phyloP scores from a whole-genome alignment of 2,113 vertebrate genomes.

The Sinocyclocheilus rhinocerous region DNA sequence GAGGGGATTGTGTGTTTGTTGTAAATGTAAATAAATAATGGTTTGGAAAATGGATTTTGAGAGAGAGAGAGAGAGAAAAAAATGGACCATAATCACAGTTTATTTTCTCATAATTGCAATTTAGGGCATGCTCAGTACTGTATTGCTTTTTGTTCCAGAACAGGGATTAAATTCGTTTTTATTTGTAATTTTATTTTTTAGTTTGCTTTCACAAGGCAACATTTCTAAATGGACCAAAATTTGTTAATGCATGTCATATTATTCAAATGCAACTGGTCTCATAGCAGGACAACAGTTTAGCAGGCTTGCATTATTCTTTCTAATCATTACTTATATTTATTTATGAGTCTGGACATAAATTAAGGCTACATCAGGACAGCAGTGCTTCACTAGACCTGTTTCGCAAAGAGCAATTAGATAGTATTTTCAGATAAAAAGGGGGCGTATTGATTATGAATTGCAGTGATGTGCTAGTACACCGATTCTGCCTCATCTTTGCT shows the following conservation, averaged over 20 bases:
- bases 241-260: background rate
- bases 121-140: background rate
- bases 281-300: background rate
- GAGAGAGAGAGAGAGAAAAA: background rate
- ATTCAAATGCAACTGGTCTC: background rate
- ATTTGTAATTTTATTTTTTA: too few relatives aligned
- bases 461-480: background rate
- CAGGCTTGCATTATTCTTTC: background rate
- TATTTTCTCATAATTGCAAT: background rate
- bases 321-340: background rate
- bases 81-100: background rate
- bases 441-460: background rate
- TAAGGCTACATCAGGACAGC: background rate
- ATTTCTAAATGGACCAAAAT: background rate
- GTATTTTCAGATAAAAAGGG: background rate
- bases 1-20: background rate
- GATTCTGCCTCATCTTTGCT: background rate
- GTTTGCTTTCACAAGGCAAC: background rate
- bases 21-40: background rate
- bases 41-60: background rate
- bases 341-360: background rate
- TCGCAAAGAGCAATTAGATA: background rate
- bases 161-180: background rate
- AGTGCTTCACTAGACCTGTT: background rate
- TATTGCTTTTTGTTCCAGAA: too few relatives aligned